Base-by-base conservation (phyloP, 2,113 vertebrate species). In the Scalopus aquaticus region DNA sequence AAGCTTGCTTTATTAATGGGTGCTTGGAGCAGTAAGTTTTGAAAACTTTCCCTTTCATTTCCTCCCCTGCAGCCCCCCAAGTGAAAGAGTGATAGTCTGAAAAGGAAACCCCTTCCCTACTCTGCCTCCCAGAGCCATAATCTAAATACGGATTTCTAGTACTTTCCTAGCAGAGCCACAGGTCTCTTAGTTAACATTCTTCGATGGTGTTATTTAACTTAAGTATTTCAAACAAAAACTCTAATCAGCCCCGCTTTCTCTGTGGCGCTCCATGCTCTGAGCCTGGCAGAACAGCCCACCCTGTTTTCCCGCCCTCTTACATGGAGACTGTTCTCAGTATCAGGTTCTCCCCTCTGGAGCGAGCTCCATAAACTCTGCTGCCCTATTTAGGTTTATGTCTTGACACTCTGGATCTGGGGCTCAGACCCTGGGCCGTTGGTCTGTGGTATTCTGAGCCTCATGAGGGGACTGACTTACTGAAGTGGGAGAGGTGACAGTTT, bases 1-100 rank as follows among this genome's bases (percentile, higher is more conserved):
- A 69, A 95, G 39, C 15, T 58, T 70, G 26, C 22, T 87, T 86
- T 82, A 56, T 72, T 65, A 74, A 37, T 87, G 35, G 44, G 37
- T 91, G 44, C 62, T 76, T 78, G 60, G 69, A 83, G 69, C 51
- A 78, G n/a, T 88, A 9, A 73, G 17, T 91, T 88, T 81, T 88
- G 35, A 77, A 86, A 92, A 88, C 17, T 35, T 69, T 81, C 12
- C 26, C 44, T 89, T 62, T 62, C 42, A 44, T 9, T 49, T 15
- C 37, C 22, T 39, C 0, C 10, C 19, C 44, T 5, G 44, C 32
- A 51, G 16, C 49, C 20, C 19, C 42, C 22, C 39, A 74, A 72
- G 30, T 78, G 49, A 84, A 56, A 49, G 42, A 85, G 35, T 42
- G 22, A 28, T 4, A n/a, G 46, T 74, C 19, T 92, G 62, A 32